phyloP scores from a whole-genome alignment of 2,113 vertebrate genomes.

The Dipodomys merriami region DNA sequence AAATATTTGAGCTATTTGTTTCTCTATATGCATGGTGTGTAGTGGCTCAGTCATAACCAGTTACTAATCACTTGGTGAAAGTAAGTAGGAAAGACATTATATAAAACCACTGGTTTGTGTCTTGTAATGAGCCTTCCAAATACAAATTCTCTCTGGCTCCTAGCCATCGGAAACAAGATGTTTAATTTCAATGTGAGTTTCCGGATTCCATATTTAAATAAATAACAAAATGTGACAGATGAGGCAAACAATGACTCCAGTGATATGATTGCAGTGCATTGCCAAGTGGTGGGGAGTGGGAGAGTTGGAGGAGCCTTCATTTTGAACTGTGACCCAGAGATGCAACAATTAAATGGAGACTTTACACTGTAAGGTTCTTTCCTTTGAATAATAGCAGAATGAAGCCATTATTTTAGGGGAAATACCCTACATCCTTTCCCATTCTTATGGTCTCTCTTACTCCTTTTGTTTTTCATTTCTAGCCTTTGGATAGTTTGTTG shows the following conservation, averaged over 20 bases:
- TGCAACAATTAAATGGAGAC: neutral
- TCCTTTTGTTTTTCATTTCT: neutral
- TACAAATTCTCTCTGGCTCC: slow-evolving; percentile 62
- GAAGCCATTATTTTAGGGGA: neutral
- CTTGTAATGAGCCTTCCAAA: slow-evolving; percentile 57
- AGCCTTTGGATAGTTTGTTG: neutral
- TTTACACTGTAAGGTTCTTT: neutral
- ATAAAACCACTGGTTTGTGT: slow-evolving; percentile 36
- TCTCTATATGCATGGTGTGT: neutral
- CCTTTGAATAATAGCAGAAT: neutral
- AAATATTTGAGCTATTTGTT: neutral
- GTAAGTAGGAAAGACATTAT: slow-evolving; percentile 57
- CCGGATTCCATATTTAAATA: slow-evolving; percentile 72
- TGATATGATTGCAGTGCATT: neutral
- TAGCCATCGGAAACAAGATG: slow-evolving; percentile 66
- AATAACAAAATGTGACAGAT: slow-evolving; percentile 66
- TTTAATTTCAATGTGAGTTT: slow-evolving; percentile 76
- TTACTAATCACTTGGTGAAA: slow-evolving; percentile 44
- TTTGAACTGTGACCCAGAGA: neutral
- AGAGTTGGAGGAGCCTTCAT: neutral
- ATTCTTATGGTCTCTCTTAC: neutral
- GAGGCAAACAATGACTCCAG: slow-evolving; percentile 45
- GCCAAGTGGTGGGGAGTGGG: neutral
- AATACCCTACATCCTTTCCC: neutral
- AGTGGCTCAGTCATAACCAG: neutral